These are phyloP conservation scores for Sebastes iracundus DNA, from an alignment of 2,797 vertebrate genomes.

Conservation along the genomic window DNA sequence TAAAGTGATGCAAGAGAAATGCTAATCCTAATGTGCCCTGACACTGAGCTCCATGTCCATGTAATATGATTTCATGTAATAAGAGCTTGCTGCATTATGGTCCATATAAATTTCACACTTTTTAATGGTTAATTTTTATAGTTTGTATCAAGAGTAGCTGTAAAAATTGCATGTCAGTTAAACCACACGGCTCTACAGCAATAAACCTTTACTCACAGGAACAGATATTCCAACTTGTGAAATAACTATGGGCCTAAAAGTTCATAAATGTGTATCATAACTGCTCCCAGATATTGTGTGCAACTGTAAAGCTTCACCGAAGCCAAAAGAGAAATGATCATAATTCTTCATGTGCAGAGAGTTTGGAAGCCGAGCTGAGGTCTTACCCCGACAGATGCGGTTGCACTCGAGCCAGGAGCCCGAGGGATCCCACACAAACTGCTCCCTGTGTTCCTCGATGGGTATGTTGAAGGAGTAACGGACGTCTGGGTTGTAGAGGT, in stretches of 20 bases:
- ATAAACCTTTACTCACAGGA: neutral
- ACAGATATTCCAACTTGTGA: neutral
- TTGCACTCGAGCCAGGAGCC: slow-evolving; percentile 94
- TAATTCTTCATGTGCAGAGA: neutral
- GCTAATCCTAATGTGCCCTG: slow-evolving; percentile 18
- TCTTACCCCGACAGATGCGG: slow-evolving; percentile 92
- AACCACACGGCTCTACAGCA: neutral
- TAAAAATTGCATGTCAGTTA: neutral
- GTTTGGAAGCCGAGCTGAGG: neutral
- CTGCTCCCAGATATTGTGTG: neutral
- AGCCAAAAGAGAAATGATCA: neutral
- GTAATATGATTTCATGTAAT: neutral
- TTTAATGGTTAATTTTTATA: neutral
- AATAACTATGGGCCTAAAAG: neutral
- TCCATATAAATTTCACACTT: slow-evolving; percentile 7
- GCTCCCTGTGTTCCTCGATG: slow-evolving; percentile 85
- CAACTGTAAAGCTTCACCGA: neutral
- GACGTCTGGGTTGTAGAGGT: slow-evolving; percentile 95
- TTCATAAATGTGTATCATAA: neutral
- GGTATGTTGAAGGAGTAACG: slow-evolving; percentile 95
- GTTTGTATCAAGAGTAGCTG: neutral
- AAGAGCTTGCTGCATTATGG: neutral
- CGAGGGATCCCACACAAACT: slow-evolving; percentile 90
- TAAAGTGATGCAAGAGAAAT: slow-evolving; percentile 20
- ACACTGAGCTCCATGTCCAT: neutral